Evolutionary conservation across 2,888 invertebrate species (phyloP).

Genomic region (Taenaris catops): DNA sequence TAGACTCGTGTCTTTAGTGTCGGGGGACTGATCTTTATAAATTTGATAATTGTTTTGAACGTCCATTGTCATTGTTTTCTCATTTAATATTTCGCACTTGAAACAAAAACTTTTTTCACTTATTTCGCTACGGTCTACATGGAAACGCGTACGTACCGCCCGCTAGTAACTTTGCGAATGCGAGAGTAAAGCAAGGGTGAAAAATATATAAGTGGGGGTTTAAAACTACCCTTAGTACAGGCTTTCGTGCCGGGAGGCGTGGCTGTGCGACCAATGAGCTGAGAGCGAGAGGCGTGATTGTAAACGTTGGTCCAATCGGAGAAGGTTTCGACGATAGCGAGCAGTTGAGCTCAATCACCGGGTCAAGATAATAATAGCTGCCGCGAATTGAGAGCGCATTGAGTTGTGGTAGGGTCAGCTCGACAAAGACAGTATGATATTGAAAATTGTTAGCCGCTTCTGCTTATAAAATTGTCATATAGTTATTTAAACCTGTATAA

Average conservation of each 20-base stretch:
- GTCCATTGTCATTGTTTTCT: conserved; percentile 85
- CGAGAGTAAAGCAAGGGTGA: conserved; percentile 70
- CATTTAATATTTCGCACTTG: conserved; percentile 59
- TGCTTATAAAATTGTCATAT: no score
- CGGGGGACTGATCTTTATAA: conserved; percentile 69
- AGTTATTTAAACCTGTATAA: no score
- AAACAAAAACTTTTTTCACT: conserved; percentile 69
- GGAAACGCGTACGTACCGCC: conserved; percentile 66
- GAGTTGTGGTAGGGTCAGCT: conserved; percentile 73
- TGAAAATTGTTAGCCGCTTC: conserved; percentile 49
- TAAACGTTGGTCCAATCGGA: conserved; percentile 53
- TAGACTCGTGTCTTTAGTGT: conserved; percentile 65
- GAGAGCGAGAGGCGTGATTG: conserved; percentile 57
- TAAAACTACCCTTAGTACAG: conserved; percentile 67
- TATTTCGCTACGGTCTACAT: conserved; percentile 52
- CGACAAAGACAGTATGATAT: conserved; percentile 62
- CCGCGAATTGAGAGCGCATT: conserved; percentile 77
- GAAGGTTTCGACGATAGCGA: conserved; percentile 46
- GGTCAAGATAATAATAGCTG: conserved; percentile 78
- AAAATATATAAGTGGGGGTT: conserved; percentile 77
- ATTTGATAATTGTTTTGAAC: conserved; percentile 76
- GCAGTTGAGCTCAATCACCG: conserved; percentile 76
- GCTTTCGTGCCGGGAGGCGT: conserved; percentile 63
- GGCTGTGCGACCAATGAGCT: conserved; percentile 54
- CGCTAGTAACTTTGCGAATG: conserved; percentile 64